Conservation (phyloP, 2,888 invertebrate genomes). For the Steinernema carpocapsae region DNA sequence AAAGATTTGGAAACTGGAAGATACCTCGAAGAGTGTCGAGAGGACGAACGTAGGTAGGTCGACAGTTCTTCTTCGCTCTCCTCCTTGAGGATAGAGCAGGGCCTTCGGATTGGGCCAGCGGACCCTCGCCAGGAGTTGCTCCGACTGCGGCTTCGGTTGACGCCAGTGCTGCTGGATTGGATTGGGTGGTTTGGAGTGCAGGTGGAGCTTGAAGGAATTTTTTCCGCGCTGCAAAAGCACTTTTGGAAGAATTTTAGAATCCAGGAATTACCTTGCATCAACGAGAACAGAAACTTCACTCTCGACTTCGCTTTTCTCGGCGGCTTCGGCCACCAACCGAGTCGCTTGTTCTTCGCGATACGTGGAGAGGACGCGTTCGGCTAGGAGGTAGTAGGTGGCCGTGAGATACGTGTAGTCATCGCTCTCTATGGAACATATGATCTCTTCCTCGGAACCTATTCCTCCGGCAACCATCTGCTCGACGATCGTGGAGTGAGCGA, state of each 20-base stretch:
- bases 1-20: not conserved
- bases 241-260: too few relatives aligned
- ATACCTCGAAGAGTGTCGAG: slow-evolving; percentile 66
- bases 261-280: not conserved
- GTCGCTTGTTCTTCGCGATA: slow-evolving; percentile 73
- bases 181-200: not conserved
- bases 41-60: slow-evolving; percentile 66
- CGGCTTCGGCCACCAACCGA: slow-evolving; percentile 34
- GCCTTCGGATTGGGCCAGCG: slow-evolving; percentile 68
- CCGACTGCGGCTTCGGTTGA: slow-evolving; percentile 52
- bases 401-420: slow-evolving; percentile 98
- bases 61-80: slow-evolving; percentile 81
- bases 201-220: not conserved
- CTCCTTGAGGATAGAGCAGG: slow-evolving; percentile 90
- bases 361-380: slow-evolving; percentile 84
- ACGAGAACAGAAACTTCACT: not conserved
- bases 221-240: not conserved
- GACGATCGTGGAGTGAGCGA: slow-evolving; percentile 85
- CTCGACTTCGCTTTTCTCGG: not conserved
- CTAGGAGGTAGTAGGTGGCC: slow-evolving; percentile 93
- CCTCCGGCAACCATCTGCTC: slow-evolving; percentile 94
- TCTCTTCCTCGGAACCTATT: slow-evolving; percentile 91
- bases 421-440: slow-evolving; percentile 86
- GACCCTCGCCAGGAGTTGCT: slow-evolving; percentile 64
- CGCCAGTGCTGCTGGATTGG: not conserved